Evolutionary conservation across 2,113 vertebrate genomes (phyloP).

Genomic region (Pelecanus crispus): DNA sequence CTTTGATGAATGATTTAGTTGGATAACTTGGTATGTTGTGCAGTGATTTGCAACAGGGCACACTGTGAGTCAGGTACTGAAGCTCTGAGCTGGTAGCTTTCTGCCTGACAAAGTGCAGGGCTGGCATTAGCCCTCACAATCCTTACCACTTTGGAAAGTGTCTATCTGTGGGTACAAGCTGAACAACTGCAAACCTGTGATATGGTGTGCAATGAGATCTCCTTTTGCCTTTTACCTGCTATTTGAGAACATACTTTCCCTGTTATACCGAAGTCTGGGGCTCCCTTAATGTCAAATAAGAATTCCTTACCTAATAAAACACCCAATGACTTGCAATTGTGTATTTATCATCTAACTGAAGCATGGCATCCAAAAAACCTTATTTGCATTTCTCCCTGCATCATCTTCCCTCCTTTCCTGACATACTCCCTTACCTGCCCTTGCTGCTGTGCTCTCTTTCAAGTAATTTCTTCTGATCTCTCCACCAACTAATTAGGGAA

Average conservation of each 20-base stretch:
- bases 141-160: background rate
- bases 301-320: background rate
- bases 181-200: background rate
- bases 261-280: background rate
- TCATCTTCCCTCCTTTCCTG: background rate
- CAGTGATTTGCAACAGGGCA: background rate
- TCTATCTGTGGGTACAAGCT: background rate
- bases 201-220: background rate
- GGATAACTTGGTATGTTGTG: background rate
- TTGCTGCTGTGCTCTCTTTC: conserved; percentile 4
- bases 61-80: background rate
- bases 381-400: conserved; percentile 19
- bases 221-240: background rate
- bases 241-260: background rate
- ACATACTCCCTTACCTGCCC: conserved; percentile 1
- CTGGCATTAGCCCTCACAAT: background rate
- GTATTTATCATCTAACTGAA: background rate
- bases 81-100: background rate
- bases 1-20: background rate
- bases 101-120: background rate
- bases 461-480: conserved; percentile 47
- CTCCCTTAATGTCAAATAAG: background rate
- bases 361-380: background rate
- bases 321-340: background rate
- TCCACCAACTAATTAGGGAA: conserved; percentile 43